Percentiles rank a stretch among this genome's conserved stretches.
phyloP scores from a whole-genome alignment of 2,113 vertebrate genomes.

The Tetrax tetrax region DNA sequence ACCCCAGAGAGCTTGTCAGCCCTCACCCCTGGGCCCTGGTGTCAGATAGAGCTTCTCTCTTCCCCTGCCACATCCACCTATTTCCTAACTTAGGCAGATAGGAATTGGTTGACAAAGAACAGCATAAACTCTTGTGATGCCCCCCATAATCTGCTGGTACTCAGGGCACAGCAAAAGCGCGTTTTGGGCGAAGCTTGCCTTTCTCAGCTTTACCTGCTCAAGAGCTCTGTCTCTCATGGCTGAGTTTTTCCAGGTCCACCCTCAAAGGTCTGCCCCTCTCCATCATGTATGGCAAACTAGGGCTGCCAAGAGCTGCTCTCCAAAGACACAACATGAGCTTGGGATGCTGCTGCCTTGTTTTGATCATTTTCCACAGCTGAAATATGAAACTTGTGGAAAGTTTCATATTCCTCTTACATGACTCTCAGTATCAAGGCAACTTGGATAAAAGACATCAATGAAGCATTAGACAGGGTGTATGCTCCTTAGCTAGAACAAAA shows the following conservation, averaged over 20 bases:
- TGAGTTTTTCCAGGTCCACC: background rate
- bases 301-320: background rate
- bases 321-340: rapidly evolving
- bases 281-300: too few species aligned
- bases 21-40: background rate
- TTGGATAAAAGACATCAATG: background rate
- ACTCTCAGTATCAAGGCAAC: background rate
- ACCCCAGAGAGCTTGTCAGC: background rate
- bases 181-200: background rate
- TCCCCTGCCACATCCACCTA: too few species aligned
- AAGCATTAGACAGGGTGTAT: background rate
- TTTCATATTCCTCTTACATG: background rate
- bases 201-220: background rate
- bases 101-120: background rate
- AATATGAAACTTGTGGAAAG: background rate
- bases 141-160: background rate
- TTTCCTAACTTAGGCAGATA: rapidly evolving
- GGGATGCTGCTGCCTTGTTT: background rate
- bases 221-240: background rate
- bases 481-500: background rate
- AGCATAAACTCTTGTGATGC: background rate
- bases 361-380: background rate
- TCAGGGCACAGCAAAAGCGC: rapidly evolving
- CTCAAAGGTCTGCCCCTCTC: background rate
- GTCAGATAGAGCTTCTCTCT: background rate